Percentiles rank a stretch among this genome's conserved stretches.
These are phyloP conservation scores for Peromyscus polionotus DNA, from an alignment of 2,113 vertebrate species.

Conservation along the genomic window DNA sequence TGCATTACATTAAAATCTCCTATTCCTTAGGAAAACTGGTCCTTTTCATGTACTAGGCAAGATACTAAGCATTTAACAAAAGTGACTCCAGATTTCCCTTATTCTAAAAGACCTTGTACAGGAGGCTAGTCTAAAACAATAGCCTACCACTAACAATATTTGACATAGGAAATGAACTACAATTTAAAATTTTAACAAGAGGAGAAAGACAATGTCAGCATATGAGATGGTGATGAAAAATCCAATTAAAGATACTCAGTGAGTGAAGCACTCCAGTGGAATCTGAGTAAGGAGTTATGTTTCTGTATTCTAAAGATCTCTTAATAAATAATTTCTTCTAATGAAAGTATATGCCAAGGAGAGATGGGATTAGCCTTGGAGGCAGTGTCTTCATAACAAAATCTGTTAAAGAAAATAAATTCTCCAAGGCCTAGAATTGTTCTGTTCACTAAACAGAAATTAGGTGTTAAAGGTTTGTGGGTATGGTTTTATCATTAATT, in stretches of 20 bases:
- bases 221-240: background rate
- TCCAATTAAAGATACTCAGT: background rate
- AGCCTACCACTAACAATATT: no score
- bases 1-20: background rate
- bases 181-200: background rate
- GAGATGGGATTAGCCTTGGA: background rate
- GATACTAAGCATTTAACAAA: background rate
- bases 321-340: background rate
- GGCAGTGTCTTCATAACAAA: background rate
- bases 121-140: background rate
- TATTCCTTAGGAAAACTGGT: background rate
- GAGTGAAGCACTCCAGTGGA: background rate
- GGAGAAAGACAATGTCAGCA: background rate
- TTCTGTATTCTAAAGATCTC: background rate
- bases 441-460: background rate
- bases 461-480: background rate
- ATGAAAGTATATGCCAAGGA: background rate
- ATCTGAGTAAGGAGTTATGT: background rate
- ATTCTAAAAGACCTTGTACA: background rate
- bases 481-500: background rate
- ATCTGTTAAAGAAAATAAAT: background rate
- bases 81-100: background rate
- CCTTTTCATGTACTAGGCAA: background rate
- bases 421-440: background rate
- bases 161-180: background rate